phyloP scores from a whole-genome alignment of 2,888 invertebrate genomes.

The Drosophila mulleri region DNA sequence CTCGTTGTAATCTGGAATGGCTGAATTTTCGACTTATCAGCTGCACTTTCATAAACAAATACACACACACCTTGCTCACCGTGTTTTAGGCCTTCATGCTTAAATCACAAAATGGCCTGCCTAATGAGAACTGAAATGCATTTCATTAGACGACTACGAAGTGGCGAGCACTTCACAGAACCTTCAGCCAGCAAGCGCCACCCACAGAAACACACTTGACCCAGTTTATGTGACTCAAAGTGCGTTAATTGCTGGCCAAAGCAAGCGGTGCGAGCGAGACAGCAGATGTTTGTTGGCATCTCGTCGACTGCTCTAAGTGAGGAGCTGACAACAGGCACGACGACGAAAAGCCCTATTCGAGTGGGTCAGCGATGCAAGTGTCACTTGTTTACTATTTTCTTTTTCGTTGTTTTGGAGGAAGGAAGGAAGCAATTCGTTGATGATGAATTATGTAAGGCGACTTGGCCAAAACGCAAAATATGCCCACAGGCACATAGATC shows the following conservation, averaged over 20 bases:
- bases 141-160: conserved; percentile 70
- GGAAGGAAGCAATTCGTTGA: conserved; percentile 36
- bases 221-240: conserved; percentile 55
- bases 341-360: conserved; percentile 31
- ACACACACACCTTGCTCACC: neutral
- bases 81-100: conserved; percentile 30
- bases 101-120: conserved; percentile 72
- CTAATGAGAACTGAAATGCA: conserved; percentile 77
- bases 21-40: neutral
- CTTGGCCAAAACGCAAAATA: conserved; percentile 3
- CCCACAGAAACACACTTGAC: conserved; percentile 58
- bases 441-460: conserved; percentile 64
- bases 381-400: conserved; percentile 22
- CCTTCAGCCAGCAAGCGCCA: conserved; percentile 30
- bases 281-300: neutral
- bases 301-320: conserved; percentile 16
- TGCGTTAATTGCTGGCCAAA: conserved; percentile 73
- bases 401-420: neutral
- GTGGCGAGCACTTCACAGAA: conserved; percentile 55
- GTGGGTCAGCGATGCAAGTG: conserved; percentile 9
- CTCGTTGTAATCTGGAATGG: neutral
- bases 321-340: conserved; percentile 52
- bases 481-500: conserved; percentile 49
- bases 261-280: neutral
- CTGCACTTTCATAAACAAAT: neutral